Base-by-base conservation (phyloP, 2,888 invertebrate species). In the Silvanus unidentatus region DNA sequence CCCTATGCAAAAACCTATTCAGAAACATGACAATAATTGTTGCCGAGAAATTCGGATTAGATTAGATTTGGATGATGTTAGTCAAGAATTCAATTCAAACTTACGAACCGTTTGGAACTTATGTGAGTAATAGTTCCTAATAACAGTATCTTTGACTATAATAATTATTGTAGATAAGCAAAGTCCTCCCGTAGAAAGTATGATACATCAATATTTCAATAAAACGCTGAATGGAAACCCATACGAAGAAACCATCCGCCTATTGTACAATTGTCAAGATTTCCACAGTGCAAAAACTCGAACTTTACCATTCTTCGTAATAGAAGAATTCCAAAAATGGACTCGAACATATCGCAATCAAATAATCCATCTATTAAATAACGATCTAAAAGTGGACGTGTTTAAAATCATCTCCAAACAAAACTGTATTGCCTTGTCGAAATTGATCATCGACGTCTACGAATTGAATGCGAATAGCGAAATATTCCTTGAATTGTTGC, bases 361-460 rank as follows among this genome's bases (percentile, higher is more conserved):
- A 38, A 75, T 75, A 54, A 73, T 69, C 54, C 73, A 74, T 52
- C 69, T 69, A 63, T 72, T 77, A 59, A 75, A 67, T 44, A 66
- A 56, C 59, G 70, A 80, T 49, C 63, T 86, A 22, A 87, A 88
- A 70, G 68, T 82, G 60, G 81, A 83, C 51, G 85, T 86, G 42
- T 88, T 88, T 71, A 80, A 80, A 63, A 76, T 88, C 57, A 78
- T 86, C 10, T 77, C 75, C 52, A 80, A 77, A 50, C 86, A 88
- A 59, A 82, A 81, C 50, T 78, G 82, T 60, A 73, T 77, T 47
- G 69, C 76, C 22, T 76, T 88, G 40, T 76, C 82, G 40, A 80
- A 77, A 62, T 68, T 84, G 35, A 75, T 86, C 55, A 75, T 81
- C 10, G 75, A 78, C 53, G 74, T 80, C 15, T 90, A 81, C 65